Evolutionary conservation across 2,113 vertebrate genomes (phyloP), one percentile per base, ranked within the genome.

Genomic region (Pardalotus punctatus): DNA sequence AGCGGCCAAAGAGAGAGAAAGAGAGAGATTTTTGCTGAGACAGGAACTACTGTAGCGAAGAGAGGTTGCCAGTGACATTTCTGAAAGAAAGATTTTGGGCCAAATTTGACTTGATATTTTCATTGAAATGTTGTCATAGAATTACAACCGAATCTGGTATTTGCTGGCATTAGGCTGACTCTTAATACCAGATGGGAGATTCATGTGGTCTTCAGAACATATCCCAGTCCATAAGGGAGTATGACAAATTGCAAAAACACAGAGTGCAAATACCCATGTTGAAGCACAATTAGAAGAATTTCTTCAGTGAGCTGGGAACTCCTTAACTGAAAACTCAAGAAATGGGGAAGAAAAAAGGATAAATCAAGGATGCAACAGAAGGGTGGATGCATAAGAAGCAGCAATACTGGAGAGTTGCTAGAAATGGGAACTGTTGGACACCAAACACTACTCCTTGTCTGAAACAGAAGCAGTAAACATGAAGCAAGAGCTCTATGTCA

Each of bases 251-350:
- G 10, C 36, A 57, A 83, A 96, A 92, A 47, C 33, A 48, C 7
- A 6, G 91, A 48, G 16, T 62, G 14, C 6, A 92, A 70, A 78
- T 54, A 28, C 17, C n/a, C 1, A 0, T 62, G 19, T 12, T 78
- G 72, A 81, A 62, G 27, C 25, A 73, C 10, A 54, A 19, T 24
- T 24, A 19, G 27, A 83, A 72, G 28, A 60, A 80, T 14, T 65
- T 74, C 12, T 71, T 19, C 12, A 66, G 28, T 0, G 0, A 53
- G 9, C 22, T 80, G 8, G 17, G 9, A 81, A 11, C 8, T 77
- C 25, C 23, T 83, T 45, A 70, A 19, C 24, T 65, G 61, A 53
- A 67, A 90, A 72, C 18, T 60, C 9, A 42, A 53, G 16, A 91
- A 83, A 19, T 10, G 9, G 5, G 8, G 12, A 29, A 50, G 71